phyloP scores from a whole-genome alignment of 2,797 vertebrate genomes.

The Ceryle rudis region DNA sequence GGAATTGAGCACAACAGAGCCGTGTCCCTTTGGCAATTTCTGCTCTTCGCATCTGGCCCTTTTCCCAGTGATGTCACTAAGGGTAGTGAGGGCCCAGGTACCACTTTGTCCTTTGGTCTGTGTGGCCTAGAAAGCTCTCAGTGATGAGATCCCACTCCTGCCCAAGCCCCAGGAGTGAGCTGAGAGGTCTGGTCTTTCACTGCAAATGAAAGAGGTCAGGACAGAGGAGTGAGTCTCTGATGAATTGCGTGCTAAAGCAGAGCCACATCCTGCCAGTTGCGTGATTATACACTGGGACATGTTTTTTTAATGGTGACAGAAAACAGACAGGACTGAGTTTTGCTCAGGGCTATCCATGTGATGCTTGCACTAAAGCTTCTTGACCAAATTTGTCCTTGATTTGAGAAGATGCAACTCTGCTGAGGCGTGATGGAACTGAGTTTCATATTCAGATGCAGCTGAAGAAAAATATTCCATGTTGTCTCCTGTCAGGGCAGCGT shows the following conservation, averaged over 20 bases:
- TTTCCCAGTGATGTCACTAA: neutral
- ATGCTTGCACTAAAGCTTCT: neutral
- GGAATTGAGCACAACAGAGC: neutral
- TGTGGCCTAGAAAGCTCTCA: neutral
- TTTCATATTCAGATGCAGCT: neutral
- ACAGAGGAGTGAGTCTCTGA: neutral
- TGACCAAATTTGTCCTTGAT: neutral
- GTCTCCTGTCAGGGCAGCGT: neutral
- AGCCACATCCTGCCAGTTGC: neutral
- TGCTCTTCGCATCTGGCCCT: neutral
- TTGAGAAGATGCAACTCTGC: neutral
- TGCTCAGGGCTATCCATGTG: slow-evolving; percentile 5
- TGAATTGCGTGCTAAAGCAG: slow-evolving; percentile 10
- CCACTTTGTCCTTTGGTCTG: neutral
- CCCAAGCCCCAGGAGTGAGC: neutral
- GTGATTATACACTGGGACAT: neutral
- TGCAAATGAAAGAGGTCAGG: neutral
- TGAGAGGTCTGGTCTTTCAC: neutral
- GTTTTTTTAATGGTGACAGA: slow-evolving; percentile 39
- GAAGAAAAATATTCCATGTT: neutral
- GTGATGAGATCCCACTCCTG: neutral
- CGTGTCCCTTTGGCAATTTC: neutral
- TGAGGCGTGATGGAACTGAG: neutral
- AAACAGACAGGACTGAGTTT: neutral
- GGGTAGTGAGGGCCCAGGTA: fast-evolving